Evolutionary conservation across 2,888 invertebrate species (phyloP).

Genomic region (Tenthredo amoena): DNA sequence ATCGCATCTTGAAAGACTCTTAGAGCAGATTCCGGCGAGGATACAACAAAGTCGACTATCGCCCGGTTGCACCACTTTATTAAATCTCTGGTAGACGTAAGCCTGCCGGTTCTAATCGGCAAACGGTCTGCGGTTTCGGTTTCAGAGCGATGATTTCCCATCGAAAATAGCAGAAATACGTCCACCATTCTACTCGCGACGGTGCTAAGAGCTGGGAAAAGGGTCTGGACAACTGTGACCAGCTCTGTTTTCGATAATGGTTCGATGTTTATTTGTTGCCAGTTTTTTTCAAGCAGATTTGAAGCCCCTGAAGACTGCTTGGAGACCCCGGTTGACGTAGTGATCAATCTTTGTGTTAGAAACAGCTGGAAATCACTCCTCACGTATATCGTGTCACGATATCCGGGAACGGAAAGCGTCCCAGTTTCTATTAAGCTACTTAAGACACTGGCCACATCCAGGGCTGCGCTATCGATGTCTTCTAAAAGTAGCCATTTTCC

Average conservation of each 20-base stretch:
- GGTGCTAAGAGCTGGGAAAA: constrained; percentile 86
- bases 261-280: constrained; percentile 90
- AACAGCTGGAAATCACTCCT: constrained; percentile 95
- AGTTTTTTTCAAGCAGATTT: constrained; percentile 89
- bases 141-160: constrained; percentile 82
- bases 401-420: constrained; percentile 92
- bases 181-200: constrained; percentile 89
- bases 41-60: constrained; percentile 86
- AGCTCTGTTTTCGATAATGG: constrained; percentile 89
- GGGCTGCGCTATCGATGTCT: constrained; percentile 96
- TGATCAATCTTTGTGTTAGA: constrained; percentile 86
- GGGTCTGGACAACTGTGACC: constrained; percentile 84
- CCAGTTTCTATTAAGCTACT: constrained; percentile 92
- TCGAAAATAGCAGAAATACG: constrained; percentile 90
- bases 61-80: constrained; percentile 95
- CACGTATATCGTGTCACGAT: constrained; percentile 89
- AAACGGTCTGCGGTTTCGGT: constrained; percentile 69
- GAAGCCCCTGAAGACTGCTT: constrained; percentile 82
- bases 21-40: constrained; percentile 84
- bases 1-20: constrained; percentile 93
- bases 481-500: constrained; percentile 97
- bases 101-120: constrained; percentile 80
- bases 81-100: constrained; percentile 92
- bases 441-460: constrained; percentile 94
- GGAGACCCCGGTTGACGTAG: constrained; percentile 65